Conservation (phyloP, 2,888 invertebrate genomes). For the Stenodera caucasica region DNA sequence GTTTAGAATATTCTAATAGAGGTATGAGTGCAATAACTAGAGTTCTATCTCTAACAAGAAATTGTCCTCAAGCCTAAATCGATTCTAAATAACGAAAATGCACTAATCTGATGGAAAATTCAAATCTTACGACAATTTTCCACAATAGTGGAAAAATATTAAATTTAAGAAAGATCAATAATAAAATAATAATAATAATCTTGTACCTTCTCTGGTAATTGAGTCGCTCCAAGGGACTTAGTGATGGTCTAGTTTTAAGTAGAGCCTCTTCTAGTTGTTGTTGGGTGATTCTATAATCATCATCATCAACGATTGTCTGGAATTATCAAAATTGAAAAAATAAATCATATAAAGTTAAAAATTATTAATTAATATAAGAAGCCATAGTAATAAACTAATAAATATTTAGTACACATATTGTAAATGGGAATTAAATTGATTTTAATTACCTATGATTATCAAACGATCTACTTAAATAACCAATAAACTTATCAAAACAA, state of each 20-base stretch:
- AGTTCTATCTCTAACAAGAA: too few relatives aligned
- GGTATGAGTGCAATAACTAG: too few relatives aligned
- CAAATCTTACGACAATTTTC: too few relatives aligned
- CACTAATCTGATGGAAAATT: too few relatives aligned
- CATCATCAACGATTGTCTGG: conserved; percentile 17
- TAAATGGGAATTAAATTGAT: neutral
- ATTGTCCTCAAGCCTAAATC: too few relatives aligned
- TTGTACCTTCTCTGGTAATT: conserved; percentile 79
- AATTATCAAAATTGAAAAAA: neutral
- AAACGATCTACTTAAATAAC: neutral
- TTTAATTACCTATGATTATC: neutral
- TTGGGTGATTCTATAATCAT: conserved; percentile 55
- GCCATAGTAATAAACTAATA: neutral
- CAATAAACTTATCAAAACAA: neutral
- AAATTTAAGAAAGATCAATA: too few relatives aligned
- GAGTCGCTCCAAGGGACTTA: conserved; percentile 67
- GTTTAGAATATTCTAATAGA: too few relatives aligned
- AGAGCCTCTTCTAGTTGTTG: conserved; percentile 69
- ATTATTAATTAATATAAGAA: conserved; percentile 2
- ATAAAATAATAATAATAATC: conserved; percentile 37
- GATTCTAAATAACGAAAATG: too few relatives aligned
- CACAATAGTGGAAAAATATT: too few relatives aligned
- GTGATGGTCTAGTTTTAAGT: conserved; percentile 74
- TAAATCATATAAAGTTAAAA: too few relatives aligned
- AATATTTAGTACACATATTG: neutral